Percentiles rank a stretch among this genome's conserved stretches.
phyloP scores from a whole-genome alignment of 2,113 vertebrate species.

The Pavo muticus region DNA sequence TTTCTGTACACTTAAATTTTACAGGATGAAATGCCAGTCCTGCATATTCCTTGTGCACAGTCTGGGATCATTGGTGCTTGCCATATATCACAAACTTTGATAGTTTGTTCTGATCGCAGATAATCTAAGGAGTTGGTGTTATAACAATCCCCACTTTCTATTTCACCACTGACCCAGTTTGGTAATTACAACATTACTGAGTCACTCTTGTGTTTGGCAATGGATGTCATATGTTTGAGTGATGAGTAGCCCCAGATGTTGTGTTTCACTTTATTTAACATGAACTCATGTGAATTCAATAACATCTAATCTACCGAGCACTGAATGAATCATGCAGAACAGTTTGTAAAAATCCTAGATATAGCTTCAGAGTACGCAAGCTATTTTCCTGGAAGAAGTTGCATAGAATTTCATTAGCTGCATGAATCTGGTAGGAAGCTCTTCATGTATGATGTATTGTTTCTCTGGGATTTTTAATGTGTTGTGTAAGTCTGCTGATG shows the following conservation, averaged over 20 bases:
- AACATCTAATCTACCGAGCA: conserved; percentile 21
- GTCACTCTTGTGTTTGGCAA: conserved; percentile 30
- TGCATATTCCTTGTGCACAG: not conserved
- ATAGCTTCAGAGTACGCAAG: not conserved
- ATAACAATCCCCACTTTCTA: not conserved
- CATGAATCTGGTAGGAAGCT: conserved; percentile 37
- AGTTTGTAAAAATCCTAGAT: conserved; percentile 58
- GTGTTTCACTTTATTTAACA: conserved; percentile 49
- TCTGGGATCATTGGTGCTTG: not conserved
- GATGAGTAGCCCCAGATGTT: conserved; percentile 68
- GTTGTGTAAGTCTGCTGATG: conserved; percentile 54
- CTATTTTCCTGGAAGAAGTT: conserved; percentile 61
- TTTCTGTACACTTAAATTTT: not conserved
- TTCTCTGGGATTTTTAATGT: conserved; percentile 42
- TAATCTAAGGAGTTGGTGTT: not conserved
- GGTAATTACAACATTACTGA: conserved; percentile 19
- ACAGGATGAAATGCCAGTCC: not conserved
- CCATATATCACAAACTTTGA: not conserved
- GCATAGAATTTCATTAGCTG: conserved; percentile 29
- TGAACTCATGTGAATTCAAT: conserved; percentile 61
- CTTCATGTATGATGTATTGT: conserved; percentile 30
- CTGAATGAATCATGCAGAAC: conserved; percentile 60
- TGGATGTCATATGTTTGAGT: conserved; percentile 49
- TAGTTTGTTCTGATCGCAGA: not conserved
- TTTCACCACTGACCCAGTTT: conserved; percentile 45